Evolutionary conservation across 2,888 invertebrate genomes (phyloP), one percentile per base, ranked within the genome.

Genomic region (Calameuta idolon): DNA sequence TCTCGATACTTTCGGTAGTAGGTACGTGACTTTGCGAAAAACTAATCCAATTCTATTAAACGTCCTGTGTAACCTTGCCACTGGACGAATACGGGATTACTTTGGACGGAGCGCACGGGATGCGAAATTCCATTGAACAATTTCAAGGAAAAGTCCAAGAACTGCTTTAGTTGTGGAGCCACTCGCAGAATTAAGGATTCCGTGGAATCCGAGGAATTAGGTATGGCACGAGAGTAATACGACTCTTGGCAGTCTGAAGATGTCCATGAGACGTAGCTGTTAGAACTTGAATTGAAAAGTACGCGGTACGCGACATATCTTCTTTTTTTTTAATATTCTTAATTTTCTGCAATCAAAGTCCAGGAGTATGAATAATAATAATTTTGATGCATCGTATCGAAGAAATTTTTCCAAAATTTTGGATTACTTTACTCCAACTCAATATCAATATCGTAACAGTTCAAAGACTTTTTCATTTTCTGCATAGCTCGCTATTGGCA

Each of bases 101-200:
- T 55, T 55, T 55, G 9, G 23, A 55, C 55, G 9, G 55, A 55
- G 55, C 23, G 9, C 23, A 23, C 55, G 55, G 23, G 23, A 55
- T 34, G 30, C 71, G 34, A 71, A 71, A 71, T 71, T 71, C 71
- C 71, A 33, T 15, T 31, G 34, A 31, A 71, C 71, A 71, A 30
- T 71, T 71, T 34, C 11, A 31, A 30, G 34, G 71, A 34, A 34
- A 71, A 71, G 31, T 71, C 71, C 71, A 31, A 30, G 71, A 34
- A 31, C 23, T 31, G 71, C 71, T 71, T 34, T 34, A 34, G 34
- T 30, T 34, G 71, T 34, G 34, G 11, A 71, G 55, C 71, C 71
- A 71, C 71, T 71, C 71, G 34, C 31, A 9, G 71, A 71, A 71
- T 71, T 71, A 71, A 71, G 71, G 71, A 34, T 31, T 30, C 71